phyloP scores from a whole-genome alignment of 2,113 vertebrate genomes.

The Uropsilus gracilis region DNA sequence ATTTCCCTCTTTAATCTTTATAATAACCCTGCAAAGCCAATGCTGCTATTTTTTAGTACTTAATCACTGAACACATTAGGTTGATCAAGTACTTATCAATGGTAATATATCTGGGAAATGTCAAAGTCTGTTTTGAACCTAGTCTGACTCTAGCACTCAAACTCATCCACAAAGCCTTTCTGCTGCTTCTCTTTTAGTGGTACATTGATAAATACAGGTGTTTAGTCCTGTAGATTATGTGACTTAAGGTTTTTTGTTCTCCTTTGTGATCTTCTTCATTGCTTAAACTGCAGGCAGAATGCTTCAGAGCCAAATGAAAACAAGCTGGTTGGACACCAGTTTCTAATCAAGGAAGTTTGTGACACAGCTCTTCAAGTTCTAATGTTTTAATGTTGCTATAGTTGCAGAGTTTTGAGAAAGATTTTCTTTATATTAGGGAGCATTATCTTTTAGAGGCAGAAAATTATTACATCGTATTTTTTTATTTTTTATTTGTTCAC shows the following conservation, averaged over 20 bases:
- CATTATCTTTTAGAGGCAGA: background rate
- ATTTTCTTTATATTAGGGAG: background rate
- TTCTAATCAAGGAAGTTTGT: background rate
- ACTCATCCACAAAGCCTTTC: background rate
- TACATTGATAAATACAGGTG: background rate
- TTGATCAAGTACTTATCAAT: background rate
- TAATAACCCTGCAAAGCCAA: background rate
- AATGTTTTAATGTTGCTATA: constrained; percentile 1
- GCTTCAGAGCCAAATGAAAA: background rate
- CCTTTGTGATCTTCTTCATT: background rate
- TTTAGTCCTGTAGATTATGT: background rate
- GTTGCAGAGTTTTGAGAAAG: background rate
- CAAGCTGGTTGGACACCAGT: background rate
- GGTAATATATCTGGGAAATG: background rate
- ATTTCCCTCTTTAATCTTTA: background rate
- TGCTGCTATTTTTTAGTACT: background rate
- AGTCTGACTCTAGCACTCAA: background rate
- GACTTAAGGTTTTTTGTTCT: background rate
- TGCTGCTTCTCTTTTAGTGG: background rate
- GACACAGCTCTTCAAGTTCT: background rate
- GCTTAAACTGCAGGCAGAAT: background rate
- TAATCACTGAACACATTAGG: background rate
- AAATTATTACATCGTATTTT: background rate
- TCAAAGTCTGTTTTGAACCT: background rate
- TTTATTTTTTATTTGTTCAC: background rate